Base-by-base conservation (phyloP, 64 coral and sea anemone genomes). In the Porites australiensis region DNA sequence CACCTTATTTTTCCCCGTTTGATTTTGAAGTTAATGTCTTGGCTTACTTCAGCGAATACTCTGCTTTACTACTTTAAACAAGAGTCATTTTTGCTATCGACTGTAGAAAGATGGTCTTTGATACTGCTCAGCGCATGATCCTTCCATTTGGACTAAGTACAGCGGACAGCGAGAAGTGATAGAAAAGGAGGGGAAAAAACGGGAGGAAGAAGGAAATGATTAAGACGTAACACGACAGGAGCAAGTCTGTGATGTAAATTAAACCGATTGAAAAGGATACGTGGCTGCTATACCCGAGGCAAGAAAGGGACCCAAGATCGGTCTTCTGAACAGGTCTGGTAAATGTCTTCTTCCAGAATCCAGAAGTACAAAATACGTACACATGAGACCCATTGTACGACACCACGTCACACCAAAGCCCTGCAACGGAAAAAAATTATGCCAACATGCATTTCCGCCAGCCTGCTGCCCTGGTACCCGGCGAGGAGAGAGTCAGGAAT, bases 331-430 rank as follows among this genome's bases (percentile, higher is more conserved):
- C n/a, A 88, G 95, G 7, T 97, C 92, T 74, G 95, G 95, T 77
- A 97, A 94, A 51, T 94, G 88, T 66, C 95, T 86, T 83, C 95
- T 94, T 9, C 95, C 95, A 75, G 73, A 93, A 82, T 97, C 95
- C 74, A 97, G 84, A 47, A 97, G 71, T 27, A 94, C 82, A 72
- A 97, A 97, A 43, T 97, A 97, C 14, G 95, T 97, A 4, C 82
- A 91, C 95, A 97, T 94, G 6, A 97, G 83, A 4, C 95, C 95
- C 92, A 97, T 94, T 67, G 95, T 97, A 14, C 95, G 91, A 77
- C 49, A 87, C 95, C 95, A 97, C 3, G 95, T 97, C 8, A 97
- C 92, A 45, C 95, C 95, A 94, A 97, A 97, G 19, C 95, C 95
- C 95, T 97, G 58, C 5, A 60, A 55, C 27, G 49, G 72, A 59